Evolutionary conservation across 2,888 invertebrate species (phyloP).

Genomic region (Pachliopta kotzebuea): DNA sequence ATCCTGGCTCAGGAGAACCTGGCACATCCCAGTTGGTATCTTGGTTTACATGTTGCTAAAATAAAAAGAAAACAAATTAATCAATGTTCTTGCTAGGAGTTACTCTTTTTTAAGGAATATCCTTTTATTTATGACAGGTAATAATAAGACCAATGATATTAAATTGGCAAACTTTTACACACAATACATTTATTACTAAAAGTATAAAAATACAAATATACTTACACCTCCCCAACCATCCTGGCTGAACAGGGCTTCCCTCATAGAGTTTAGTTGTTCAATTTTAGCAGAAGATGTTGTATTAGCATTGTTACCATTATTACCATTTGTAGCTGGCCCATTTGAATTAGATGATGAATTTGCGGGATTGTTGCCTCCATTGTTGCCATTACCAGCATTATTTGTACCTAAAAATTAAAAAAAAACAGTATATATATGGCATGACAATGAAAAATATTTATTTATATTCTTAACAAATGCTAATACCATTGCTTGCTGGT

Average conservation of each 20-base stretch:
- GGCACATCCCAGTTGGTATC: constrained; percentile 97
- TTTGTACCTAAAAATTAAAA: constrained; percentile 58
- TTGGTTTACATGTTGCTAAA: constrained; percentile 94
- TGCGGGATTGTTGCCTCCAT: constrained; percentile 71
- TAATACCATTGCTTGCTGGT: constrained; percentile 66
- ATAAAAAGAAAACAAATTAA: constrained; percentile 35
- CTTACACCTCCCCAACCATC: constrained; percentile 97
- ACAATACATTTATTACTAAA: neutral
- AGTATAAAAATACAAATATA: constrained; percentile 39
- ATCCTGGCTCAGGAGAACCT: constrained; percentile 91
- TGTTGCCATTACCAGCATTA: constrained; percentile 62
- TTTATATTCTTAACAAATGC: constrained; percentile 22
- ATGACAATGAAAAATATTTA: constrained; percentile 13
- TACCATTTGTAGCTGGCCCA: constrained; percentile 62
- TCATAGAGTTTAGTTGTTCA: constrained; percentile 94
- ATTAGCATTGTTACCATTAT: constrained; percentile 73
- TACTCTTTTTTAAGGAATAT: neutral
- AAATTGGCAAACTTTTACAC: neutral
- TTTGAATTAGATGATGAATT: constrained; percentile 61
- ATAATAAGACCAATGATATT: too few relatives aligned
- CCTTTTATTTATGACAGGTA: too few relatives aligned
- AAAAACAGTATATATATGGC: neutral
- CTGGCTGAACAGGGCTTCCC: constrained; percentile 93
- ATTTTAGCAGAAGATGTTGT: constrained; percentile 88
- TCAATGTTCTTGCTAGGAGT: neutral